Evolutionary conservation across 2,888 invertebrate genomes (phyloP).

Genomic region (Spilosoma lubricipeda): DNA sequence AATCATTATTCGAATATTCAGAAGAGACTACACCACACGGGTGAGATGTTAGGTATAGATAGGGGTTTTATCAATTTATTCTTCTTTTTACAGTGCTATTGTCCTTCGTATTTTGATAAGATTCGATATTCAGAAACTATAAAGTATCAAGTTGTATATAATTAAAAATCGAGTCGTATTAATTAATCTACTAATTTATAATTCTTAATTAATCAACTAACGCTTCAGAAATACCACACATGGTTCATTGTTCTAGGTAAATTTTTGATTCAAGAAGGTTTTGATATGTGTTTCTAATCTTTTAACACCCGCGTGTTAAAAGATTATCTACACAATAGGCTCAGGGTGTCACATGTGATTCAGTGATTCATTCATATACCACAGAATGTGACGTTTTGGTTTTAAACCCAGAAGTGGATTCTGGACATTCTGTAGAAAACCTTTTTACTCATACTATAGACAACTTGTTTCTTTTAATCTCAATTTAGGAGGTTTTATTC

Average conservation of each 20-base stretch:
- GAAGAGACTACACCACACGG: too few species aligned
- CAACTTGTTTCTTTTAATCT: neutral
- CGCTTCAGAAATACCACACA: neutral
- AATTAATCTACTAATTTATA: neutral
- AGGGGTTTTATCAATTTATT: too few species aligned
- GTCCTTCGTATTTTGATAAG: neutral
- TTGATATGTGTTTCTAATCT: neutral
- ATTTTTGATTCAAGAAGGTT: conserved; percentile 8
- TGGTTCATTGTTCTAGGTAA: conserved; percentile 3
- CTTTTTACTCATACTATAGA: neutral
- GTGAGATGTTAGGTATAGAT: too few species aligned
- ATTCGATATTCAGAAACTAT: neutral
- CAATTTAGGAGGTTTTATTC: neutral
- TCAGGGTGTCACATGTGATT: neutral
- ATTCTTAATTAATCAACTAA: neutral
- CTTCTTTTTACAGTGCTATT: too few species aligned
- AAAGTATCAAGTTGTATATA: neutral
- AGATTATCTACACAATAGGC: conserved; percentile 2
- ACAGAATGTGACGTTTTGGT: neutral
- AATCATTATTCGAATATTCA: too few species aligned
- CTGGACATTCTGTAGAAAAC: neutral
- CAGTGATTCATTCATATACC: neutral
- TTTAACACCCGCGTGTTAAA: conserved; percentile 5
- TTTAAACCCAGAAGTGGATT: neutral
- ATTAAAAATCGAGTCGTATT: neutral